A percentile compares a stretch with the other conserved stretches of the same genome.
Evolutionary conservation across 2,797 vertebrate species (phyloP).

Genomic region (Sebastes ruberrimus): DNA sequence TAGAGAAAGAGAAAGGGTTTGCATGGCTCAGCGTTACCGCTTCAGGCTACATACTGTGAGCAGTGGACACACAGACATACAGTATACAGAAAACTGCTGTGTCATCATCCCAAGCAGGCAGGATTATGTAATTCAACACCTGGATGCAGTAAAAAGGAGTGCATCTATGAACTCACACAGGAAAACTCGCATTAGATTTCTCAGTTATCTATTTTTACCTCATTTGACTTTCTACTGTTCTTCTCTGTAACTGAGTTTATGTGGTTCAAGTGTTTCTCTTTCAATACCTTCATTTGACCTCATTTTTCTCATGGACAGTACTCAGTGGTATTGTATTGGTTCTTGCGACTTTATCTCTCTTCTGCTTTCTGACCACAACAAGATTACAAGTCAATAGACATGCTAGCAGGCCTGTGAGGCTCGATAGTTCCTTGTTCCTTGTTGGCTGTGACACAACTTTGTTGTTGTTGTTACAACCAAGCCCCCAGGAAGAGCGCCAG

Average conservation of each 20-base stretch:
- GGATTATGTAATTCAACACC: constrained; percentile 54
- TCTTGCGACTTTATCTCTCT: background rate
- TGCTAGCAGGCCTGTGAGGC: background rate
- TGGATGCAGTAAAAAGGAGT: constrained; percentile 14
- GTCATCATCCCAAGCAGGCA: constrained; percentile 41
- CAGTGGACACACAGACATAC: background rate
- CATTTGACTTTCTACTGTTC: background rate
- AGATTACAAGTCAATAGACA: background rate
- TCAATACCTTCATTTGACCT: background rate
- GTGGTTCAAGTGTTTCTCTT: background rate
- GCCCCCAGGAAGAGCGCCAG: too few relatives aligned
- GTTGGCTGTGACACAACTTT: background rate
- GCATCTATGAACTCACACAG: background rate
- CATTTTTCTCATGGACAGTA: background rate
- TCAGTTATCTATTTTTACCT: background rate
- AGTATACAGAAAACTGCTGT: constrained; percentile 37
- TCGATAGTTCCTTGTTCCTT: background rate
- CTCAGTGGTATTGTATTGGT: background rate
- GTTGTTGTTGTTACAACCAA: too few relatives aligned
- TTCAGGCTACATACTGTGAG: background rate
- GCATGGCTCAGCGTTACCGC: constrained; percentile 23
- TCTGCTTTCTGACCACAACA: constrained; percentile 2
- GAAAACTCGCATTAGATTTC: background rate
- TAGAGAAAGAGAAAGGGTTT: constrained; percentile 4
- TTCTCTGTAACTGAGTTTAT: background rate